phyloP scores from a whole-genome alignment of 2,797 vertebrate genomes.

The Enteromius treurensis region DNA sequence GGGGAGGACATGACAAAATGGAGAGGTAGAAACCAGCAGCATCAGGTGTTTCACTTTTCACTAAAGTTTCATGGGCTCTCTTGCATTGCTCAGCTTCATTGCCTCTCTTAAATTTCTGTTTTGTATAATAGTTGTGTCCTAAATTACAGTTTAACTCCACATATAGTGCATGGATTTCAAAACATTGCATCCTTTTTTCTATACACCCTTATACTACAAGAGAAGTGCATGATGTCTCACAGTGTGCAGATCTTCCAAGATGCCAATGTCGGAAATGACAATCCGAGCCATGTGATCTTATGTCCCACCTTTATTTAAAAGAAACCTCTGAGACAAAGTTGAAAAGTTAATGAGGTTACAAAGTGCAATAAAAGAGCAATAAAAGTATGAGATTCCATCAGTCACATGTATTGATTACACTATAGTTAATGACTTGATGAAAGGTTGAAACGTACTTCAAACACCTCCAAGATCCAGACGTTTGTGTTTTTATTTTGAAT shows the following conservation, averaged over 20 bases:
- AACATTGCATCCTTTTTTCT: neutral
- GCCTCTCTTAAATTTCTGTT: neutral
- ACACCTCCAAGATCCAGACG: neutral
- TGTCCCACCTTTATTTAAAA: neutral
- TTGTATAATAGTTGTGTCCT: no score
- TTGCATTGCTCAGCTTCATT: neutral
- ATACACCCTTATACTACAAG: neutral
- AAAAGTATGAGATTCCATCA: neutral
- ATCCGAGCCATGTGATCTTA: neutral
- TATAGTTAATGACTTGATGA: neutral
- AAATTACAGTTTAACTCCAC: neutral
- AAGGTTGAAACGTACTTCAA: neutral
- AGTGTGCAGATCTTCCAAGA: neutral
- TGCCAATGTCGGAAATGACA: neutral
- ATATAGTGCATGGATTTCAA: neutral
- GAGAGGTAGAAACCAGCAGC: conserved; percentile 37
- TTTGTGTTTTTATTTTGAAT: neutral
- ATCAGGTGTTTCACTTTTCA: conserved; percentile 42
- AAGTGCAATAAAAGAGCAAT: neutral
- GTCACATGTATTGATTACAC: neutral
- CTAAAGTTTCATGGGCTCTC: conserved; percentile 2
- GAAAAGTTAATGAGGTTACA: neutral
- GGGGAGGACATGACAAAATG: conserved; percentile 6
- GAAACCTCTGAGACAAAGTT: neutral
- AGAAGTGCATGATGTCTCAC: neutral